Percentiles rank a stretch among this genome's conserved stretches.
phyloP scores from a whole-genome alignment of 2,888 invertebrate genomes.

The Endomychus coccineus region DNA sequence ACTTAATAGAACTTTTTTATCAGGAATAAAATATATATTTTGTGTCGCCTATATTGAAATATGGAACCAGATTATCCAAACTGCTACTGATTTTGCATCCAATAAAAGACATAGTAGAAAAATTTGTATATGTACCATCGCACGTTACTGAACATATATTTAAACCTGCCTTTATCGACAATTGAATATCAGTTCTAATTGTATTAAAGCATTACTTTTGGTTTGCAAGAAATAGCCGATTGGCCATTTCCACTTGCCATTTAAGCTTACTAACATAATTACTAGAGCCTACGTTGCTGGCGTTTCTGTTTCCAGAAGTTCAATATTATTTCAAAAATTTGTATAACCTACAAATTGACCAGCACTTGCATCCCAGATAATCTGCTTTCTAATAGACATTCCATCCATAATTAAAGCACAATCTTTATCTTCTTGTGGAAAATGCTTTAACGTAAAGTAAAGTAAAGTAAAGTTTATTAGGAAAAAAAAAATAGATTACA shows the following conservation, averaged over 20 bases:
- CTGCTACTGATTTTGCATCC: conserved; percentile 14
- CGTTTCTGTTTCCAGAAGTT: conserved; percentile 15
- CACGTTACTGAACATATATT: conserved; percentile 18
- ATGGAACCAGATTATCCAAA: too few species aligned
- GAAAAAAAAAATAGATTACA: too few species aligned
- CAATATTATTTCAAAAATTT: conserved; percentile 17
- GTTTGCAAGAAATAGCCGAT: conserved; percentile 23
- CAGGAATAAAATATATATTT: conserved; percentile 18
- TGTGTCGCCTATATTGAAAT: too few species aligned
- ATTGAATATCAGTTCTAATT: conserved; percentile 15
- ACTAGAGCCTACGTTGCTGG: conserved; percentile 18
- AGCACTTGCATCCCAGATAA: conserved; percentile 8
- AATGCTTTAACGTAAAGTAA: too few species aligned
- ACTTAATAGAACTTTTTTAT: conserved; percentile 15
- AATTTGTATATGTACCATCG: conserved; percentile 20
- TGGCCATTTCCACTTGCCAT: conserved; percentile 20
- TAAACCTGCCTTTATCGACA: conserved; percentile 16
- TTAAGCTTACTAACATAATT: conserved; percentile 17
- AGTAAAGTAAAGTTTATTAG: too few species aligned
- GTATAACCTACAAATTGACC: conserved; percentile 17
- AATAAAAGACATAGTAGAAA: conserved; percentile 17
- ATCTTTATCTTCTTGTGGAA: too few species aligned
- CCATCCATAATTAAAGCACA: conserved; percentile 17
- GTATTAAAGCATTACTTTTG: conserved; percentile 17
- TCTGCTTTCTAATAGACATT: conserved; percentile 10